These are phyloP conservation scores for Antigone vipio DNA, from an alignment of 2,113 vertebrate species.

Conservation along the genomic window DNA sequence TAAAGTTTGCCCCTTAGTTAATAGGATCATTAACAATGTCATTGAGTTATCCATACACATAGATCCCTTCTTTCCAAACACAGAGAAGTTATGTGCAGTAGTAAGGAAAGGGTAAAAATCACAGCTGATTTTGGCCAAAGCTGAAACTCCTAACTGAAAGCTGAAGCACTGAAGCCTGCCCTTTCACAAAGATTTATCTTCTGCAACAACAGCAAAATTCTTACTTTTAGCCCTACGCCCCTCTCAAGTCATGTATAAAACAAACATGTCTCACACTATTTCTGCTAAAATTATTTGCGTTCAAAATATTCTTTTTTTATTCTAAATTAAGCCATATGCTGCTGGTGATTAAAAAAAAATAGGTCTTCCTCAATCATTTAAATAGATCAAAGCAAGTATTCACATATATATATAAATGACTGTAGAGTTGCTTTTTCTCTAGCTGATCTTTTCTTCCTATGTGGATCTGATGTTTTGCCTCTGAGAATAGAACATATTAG, in stretches of 20 bases:
- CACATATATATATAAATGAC: background rate
- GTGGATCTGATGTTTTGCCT: conserved; percentile 58
- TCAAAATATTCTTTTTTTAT: conserved; percentile 17
- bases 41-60: background rate
- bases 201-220: background rate
- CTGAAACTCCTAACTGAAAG: background rate
- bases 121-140: background rate
- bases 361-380: background rate
- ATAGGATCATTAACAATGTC: background rate
- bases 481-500: conserved; percentile 72
- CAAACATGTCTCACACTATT: background rate
- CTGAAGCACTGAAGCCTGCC: background rate
- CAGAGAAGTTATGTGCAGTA: background rate
- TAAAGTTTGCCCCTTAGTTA: background rate
- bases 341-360: background rate
- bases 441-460: conserved; percentile 27
- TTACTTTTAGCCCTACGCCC: background rate
- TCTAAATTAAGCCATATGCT: conserved; percentile 39
- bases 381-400: conserved; percentile 15
- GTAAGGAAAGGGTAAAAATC: background rate
- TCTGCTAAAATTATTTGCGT: conserved; percentile 33
- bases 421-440: background rate
- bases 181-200: conserved; percentile 6
- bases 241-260: background rate
- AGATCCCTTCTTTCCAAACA: background rate